phyloP scores from a whole-genome alignment of 2,888 invertebrate genomes.

The Drosophila tanythrix region DNA sequence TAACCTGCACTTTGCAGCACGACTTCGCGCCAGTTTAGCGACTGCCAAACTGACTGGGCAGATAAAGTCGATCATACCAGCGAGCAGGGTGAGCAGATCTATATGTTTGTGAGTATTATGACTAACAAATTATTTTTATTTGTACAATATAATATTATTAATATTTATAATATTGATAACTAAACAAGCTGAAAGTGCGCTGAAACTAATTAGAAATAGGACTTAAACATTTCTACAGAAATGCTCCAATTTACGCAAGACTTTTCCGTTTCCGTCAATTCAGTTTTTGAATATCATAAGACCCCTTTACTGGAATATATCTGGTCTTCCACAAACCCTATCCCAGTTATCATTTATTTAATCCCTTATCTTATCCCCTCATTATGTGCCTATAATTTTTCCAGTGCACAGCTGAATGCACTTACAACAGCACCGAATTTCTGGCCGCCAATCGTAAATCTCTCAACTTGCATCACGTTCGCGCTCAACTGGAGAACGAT shows the following conservation, averaged over 20 bases:
- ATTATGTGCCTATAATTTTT: background rate
- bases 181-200: background rate
- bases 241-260: background rate
- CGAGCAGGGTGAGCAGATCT: conserved; percentile 53
- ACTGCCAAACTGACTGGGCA: conserved; percentile 68
- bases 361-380: background rate
- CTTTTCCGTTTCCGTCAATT: background rate
- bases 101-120: conserved; percentile 65
- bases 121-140: background rate
- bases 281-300: background rate
- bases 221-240: background rate
- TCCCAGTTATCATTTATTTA: background rate
- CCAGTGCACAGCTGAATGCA: conserved; percentile 75
- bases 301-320: background rate
- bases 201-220: background rate
- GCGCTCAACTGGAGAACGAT: conserved; percentile 51
- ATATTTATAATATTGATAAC: too few relatives aligned
- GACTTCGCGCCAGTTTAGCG: conserved; percentile 67
- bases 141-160: too few relatives aligned
- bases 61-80: conserved; percentile 47
- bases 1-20: conserved; percentile 47
- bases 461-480: conserved; percentile 50
- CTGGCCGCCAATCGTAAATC: conserved; percentile 58
- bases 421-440: conserved; percentile 65
- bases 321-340: fast-evolving